phyloP scores from a whole-genome alignment of 2,113 vertebrate genomes.

The Phylloscopus trochilus region DNA sequence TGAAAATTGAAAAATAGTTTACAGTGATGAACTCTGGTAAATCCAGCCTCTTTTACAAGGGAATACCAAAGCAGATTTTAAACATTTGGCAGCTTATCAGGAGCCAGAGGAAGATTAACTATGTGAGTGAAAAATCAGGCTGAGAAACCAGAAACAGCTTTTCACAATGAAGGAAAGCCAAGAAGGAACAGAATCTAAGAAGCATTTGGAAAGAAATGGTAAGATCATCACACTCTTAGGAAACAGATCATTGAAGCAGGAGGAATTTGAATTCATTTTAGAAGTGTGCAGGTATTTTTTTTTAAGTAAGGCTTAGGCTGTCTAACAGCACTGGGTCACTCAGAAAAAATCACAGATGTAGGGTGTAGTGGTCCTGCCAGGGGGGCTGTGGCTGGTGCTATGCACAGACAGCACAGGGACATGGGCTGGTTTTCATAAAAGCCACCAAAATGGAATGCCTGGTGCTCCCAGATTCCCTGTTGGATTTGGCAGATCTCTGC shows the following conservation, averaged over 20 bases:
- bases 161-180: slow-evolving; percentile 28
- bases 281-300: neutral
- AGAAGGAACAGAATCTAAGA: slow-evolving; percentile 18
- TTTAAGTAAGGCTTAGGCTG: neutral
- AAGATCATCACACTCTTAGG: slow-evolving; percentile 15
- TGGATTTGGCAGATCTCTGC: neutral
- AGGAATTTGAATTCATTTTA: slow-evolving; percentile 1
- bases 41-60: slow-evolving; percentile 43
- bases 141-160: slow-evolving; percentile 58
- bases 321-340: neutral
- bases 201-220: slow-evolving; percentile 27
- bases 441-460: neutral
- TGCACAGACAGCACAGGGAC: neutral
- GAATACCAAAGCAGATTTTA: slow-evolving; percentile 56
- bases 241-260: slow-evolving; percentile 21
- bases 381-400: neutral
- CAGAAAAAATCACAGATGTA: neutral
- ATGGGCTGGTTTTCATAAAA: neutral
- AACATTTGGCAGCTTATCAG: slow-evolving; percentile 58
- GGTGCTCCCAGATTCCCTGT: neutral
- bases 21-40: slow-evolving; percentile 21
- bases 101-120: slow-evolving; percentile 54
- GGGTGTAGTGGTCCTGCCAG: neutral
- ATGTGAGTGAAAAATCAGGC: slow-evolving; percentile 54
- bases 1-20: slow-evolving; percentile 34